These are phyloP conservation scores for Mobula hypostoma DNA, from an alignment of 2,113 vertebrate genomes.

Conservation along the genomic window DNA sequence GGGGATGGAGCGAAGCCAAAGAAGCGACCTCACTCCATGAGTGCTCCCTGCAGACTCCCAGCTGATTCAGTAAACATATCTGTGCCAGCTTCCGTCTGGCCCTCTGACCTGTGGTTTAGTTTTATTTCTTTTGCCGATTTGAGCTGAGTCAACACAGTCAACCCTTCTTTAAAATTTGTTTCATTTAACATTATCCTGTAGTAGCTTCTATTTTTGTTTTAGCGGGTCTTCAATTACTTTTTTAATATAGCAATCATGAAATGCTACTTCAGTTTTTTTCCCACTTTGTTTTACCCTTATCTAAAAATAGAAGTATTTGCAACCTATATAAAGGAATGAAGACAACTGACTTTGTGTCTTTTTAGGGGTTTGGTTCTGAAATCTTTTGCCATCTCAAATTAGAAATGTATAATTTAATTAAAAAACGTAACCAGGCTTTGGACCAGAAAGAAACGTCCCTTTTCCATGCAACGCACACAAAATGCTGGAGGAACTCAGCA, in stretches of 20 bases:
- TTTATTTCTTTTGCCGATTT: neutral
- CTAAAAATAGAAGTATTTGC: too few relatives aligned
- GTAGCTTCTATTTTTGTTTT: neutral
- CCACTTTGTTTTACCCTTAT: too few relatives aligned
- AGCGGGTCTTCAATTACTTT: neutral
- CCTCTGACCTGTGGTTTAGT: neutral
- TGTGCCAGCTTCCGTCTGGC: neutral
- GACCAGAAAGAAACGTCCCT: neutral
- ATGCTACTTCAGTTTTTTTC: neutral
- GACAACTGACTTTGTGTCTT: neutral
- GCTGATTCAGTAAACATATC: neutral
- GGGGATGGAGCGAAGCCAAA: too few relatives aligned
- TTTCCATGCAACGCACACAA: neutral
- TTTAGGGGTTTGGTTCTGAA: neutral
- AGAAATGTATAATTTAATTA: neutral
- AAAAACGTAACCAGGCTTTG: neutral
- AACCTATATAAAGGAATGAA: neutral
- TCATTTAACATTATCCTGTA: neutral
- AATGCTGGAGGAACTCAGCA: too few relatives aligned
- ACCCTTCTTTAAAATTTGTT: neutral
- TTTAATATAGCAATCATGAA: neutral
- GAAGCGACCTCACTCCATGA: too few relatives aligned
- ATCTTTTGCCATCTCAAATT: neutral
- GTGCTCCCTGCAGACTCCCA: too few relatives aligned
- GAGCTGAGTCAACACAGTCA: neutral